Conservation (phyloP, 2,888 invertebrate genomes). For the Drosophila cognata region DNA sequence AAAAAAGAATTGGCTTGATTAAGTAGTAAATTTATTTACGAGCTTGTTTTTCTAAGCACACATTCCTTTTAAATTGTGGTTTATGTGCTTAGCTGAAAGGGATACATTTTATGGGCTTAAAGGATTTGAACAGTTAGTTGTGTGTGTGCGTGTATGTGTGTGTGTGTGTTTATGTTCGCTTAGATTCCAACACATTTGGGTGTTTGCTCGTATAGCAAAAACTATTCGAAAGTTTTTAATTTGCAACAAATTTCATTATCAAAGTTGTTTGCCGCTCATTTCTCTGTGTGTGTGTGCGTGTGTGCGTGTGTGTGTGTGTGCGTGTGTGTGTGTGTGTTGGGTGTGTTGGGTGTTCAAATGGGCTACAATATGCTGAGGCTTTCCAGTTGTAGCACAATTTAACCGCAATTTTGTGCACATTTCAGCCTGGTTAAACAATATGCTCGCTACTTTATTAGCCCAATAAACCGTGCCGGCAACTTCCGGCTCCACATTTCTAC, state of each 20-base stretch:
- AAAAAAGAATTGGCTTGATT: slow-evolving; percentile 19
- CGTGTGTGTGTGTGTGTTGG: too few species aligned
- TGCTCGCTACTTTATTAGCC: slow-evolving; percentile 63
- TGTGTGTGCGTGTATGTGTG: background rate
- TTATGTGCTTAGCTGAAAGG: slow-evolving; percentile 33
- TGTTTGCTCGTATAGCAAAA: slow-evolving; percentile 20
- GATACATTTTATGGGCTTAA: slow-evolving; percentile 25
- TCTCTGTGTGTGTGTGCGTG: slow-evolving; percentile 11
- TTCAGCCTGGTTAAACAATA: slow-evolving; percentile 73
- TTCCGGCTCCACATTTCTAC: background rate
- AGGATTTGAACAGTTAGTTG: slow-evolving; percentile 11
- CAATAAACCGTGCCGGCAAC: slow-evolving; percentile 54
- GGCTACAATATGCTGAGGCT: slow-evolving; percentile 19
- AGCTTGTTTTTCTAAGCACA: slow-evolving; percentile 8
- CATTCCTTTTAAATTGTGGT: slow-evolving; percentile 24
- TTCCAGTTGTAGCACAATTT: slow-evolving; percentile 49
- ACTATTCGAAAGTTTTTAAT: slow-evolving; percentile 52
- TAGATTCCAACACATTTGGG: background rate
- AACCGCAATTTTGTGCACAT: slow-evolving; percentile 62
- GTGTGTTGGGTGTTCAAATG: slow-evolving; percentile 19
- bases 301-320: background rate
- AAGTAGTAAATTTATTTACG: slow-evolving; percentile 41
- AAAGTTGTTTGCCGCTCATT: slow-evolving; percentile 36
- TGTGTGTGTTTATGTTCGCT: background rate
- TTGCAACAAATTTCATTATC: slow-evolving; percentile 51